A percentile compares a stretch with the other conserved stretches of the same genome.
phyloP scores from a whole-genome alignment of 2,797 vertebrate genomes.

The Pampus argenteus region DNA sequence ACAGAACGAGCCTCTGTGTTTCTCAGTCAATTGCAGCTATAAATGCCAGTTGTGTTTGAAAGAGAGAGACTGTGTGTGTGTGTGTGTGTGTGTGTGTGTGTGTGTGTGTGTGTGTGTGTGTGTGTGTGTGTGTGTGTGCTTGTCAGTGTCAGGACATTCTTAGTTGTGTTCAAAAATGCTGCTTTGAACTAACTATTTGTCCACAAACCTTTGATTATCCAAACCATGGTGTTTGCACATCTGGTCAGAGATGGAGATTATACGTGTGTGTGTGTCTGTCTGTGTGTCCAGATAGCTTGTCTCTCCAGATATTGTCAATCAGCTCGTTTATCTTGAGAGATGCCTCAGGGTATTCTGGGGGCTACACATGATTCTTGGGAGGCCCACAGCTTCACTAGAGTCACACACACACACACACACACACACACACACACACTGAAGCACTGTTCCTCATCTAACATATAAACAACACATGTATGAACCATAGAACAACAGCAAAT shows the following conservation, averaged over 20 bases:
- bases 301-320: constrained; percentile 44
- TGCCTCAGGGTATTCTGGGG: constrained; percentile 36
- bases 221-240: constrained; percentile 8
- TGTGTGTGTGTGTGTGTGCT: not conserved
- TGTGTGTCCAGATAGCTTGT: constrained; percentile 1
- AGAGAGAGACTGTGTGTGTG: not conserved
- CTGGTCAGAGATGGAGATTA: not conserved
- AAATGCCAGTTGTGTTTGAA: constrained; percentile 35
- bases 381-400: not conserved
- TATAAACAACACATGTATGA: not conserved
- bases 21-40: not conserved
- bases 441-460: constrained; percentile 20
- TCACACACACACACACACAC: constrained; percentile 1
- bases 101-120: not conserved
- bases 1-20: constrained; percentile 48
- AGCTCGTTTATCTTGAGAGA: constrained; percentile 42
- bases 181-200: not conserved
- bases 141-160: not conserved
- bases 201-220: not conserved
- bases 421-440: constrained; percentile 22
- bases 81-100: not conserved
- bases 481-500: too few relatives aligned
- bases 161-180: not conserved
- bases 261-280: not conserved
- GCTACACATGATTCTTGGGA: constrained; percentile 49